Evolutionary conservation across 1,140 invertebrate genomes (phyloP).

Genomic region (Aphelenchoides fujianensis): DNA sequence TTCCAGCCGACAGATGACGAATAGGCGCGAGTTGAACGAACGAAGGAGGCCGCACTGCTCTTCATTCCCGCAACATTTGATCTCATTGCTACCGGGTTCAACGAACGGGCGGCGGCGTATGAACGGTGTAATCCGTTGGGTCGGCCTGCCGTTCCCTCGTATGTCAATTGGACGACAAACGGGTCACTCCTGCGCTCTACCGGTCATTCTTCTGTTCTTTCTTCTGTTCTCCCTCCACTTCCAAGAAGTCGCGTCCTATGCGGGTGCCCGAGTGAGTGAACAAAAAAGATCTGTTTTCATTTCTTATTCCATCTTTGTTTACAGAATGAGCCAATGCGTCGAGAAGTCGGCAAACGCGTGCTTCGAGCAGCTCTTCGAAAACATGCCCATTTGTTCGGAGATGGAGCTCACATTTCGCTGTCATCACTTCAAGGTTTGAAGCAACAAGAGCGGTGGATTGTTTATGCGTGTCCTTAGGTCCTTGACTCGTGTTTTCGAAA

Average conservation of each 20-base stretch:
- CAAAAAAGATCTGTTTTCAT: neutral
- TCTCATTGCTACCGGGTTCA: too few relatives aligned
- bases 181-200: too few relatives aligned
- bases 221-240: too few relatives aligned
- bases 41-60: too few relatives aligned
- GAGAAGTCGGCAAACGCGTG: conserved; percentile 37
- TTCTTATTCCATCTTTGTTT: neutral
- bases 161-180: too few relatives aligned
- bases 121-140: too few relatives aligned
- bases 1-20: too few relatives aligned
- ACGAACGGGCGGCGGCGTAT: too few relatives aligned
- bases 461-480: conserved; percentile 28
- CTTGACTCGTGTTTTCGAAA: conserved; percentile 43
- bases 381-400: conserved; percentile 51
- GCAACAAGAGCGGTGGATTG: too few relatives aligned
- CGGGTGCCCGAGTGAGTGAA: neutral
- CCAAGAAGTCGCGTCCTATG: neutral
- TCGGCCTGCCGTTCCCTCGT: too few relatives aligned
- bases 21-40: too few relatives aligned
- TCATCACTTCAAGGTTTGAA: conserved; percentile 51
- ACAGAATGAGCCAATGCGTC: conserved; percentile 29
- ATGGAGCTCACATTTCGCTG: conserved; percentile 42
- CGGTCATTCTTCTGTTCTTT: neutral
- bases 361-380: conserved; percentile 46
- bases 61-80: too few relatives aligned